Percentiles rank a stretch among this genome's conserved stretches.
These are phyloP conservation scores for Strigamia crassipes DNA, from an alignment of 2,888 invertebrate genomes.

Conservation along the genomic window DNA sequence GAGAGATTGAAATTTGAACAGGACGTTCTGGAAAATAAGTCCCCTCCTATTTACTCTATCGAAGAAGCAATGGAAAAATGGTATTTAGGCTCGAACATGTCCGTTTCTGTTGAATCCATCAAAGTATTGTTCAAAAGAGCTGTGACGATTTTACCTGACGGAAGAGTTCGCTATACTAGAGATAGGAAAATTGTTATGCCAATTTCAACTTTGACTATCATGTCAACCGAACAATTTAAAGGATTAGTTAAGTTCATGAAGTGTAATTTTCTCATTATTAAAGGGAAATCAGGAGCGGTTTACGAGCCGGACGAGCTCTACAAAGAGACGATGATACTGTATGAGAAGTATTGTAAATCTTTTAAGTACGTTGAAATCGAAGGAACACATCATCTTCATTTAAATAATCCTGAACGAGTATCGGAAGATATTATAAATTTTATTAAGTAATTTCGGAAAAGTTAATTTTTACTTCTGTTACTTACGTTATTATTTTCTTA, in stretches of 20 bases:
- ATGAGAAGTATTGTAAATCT: constrained; percentile 49
- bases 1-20: not conserved
- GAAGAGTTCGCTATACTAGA: constrained; percentile 51
- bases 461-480: not conserved
- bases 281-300: constrained; percentile 49
- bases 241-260: constrained; percentile 48
- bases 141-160: constrained; percentile 45
- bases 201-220: constrained; percentile 48
- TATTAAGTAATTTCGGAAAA: constrained; percentile 8
- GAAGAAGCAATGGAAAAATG: constrained; percentile 77
- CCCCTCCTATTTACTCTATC: not conserved
- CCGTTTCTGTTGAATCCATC: constrained; percentile 51
- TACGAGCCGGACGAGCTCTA: not conserved
- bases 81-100: constrained; percentile 63
- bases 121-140: constrained; percentile 52
- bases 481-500: too few species aligned
- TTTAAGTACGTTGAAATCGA: constrained; percentile 46
- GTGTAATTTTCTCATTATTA: constrained; percentile 51
- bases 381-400: constrained; percentile 49
- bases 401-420: constrained; percentile 54
- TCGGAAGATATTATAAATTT: constrained; percentile 53
- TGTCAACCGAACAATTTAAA: constrained; percentile 48
- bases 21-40: not conserved
- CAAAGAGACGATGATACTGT: constrained; percentile 10
- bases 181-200: constrained; percentile 51